These are phyloP conservation scores for Centrocercus urophasianus DNA, from an alignment of 2,113 vertebrate genomes.

Conservation along the genomic window DNA sequence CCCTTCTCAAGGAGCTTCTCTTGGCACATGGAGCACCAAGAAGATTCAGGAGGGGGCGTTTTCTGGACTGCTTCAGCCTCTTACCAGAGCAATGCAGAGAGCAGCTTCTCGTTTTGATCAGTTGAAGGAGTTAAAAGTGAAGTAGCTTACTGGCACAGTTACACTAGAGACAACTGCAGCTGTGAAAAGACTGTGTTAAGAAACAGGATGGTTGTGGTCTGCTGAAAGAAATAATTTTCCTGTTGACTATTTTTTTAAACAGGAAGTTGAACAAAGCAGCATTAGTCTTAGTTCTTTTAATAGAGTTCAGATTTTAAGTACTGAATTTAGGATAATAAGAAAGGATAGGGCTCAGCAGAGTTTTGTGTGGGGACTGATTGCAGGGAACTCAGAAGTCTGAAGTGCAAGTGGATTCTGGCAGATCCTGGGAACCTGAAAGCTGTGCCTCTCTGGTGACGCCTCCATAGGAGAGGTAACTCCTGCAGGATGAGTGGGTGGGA, in stretches of 20 bases:
- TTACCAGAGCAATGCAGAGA: not conserved
- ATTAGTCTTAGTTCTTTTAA: conserved; percentile 60
- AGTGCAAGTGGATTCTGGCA: not conserved
- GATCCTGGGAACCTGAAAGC: not conserved
- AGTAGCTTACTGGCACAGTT: conserved; percentile 3
- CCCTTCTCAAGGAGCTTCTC: not conserved
- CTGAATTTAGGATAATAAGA: conserved; percentile 21
- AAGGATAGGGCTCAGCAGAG: not conserved
- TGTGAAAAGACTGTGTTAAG: conserved; percentile 66
- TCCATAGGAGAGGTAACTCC: not conserved
- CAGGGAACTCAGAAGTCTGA: not conserved
- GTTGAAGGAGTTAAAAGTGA: conserved; percentile 32
- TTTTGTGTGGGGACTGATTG: not conserved
- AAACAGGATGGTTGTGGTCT: conserved; percentile 79
- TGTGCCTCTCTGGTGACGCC: not conserved
- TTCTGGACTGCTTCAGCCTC: not conserved
- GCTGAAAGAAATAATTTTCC: conserved; percentile 77
- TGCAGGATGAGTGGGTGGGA: not conserved
- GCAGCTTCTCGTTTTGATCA: not conserved
- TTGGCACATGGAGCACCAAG: not conserved
- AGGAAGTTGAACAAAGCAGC: conserved; percentile 74
- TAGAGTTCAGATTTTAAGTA: conserved; percentile 56
- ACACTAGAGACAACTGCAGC: conserved; percentile 51
- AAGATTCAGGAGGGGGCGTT: not conserved
- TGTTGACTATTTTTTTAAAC: conserved; percentile 77